Base-by-base conservation (phyloP, 2,888 invertebrate species). In the Eucera pruinosa region DNA sequence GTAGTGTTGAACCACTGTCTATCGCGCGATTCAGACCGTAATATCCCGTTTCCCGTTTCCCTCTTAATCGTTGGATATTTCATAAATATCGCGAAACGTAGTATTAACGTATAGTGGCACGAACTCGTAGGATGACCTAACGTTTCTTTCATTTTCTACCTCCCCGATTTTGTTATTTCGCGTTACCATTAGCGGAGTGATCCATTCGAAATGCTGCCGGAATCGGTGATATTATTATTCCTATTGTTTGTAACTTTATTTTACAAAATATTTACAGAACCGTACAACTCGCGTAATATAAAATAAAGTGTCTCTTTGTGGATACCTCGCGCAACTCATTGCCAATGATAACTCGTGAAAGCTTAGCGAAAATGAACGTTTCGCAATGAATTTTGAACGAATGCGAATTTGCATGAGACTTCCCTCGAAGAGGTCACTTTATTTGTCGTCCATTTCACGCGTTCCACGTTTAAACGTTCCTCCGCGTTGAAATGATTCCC, bases 211-310 rank as follows among this genome's bases (percentile, higher is more conserved):
- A n/a, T n/a, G n/a, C n/a, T n/a, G n/a, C n/a, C 23, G 23, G 9
- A 23, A 13, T 33, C 3, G 13, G n/a, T 25, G 0, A 11, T 15
- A 9, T 11, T 27, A 25, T 20, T 25, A 41, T 43, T 50, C 27
- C n/a, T 58, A 43, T 66, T 55, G 39, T 48, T 23, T 33, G n/a
- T 39, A 39, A 68, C 45, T 85, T 72, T 83, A 85, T 87, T 83
- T 78, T 82, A 79, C 62, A 80, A 85, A 77, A 85, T 87, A 86
- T 82, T 81, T 86, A 87, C 85, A 86, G 73, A 55, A 78, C 43
- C 54, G 58, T 77, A 77, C 50, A 75, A 39, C 18, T 79, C 15
- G 61, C 50, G 62, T 76, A 85, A 83, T 58, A 78, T n/a, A 85
- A 48, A 76, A 74, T 81, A 76, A 85, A 80, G 25, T 76, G 55